Percentiles rank a stretch among this genome's conserved stretches.
These are phyloP conservation scores for Sycophila texana DNA, from an alignment of 2,888 invertebrate genomes.

Conservation along the genomic window DNA sequence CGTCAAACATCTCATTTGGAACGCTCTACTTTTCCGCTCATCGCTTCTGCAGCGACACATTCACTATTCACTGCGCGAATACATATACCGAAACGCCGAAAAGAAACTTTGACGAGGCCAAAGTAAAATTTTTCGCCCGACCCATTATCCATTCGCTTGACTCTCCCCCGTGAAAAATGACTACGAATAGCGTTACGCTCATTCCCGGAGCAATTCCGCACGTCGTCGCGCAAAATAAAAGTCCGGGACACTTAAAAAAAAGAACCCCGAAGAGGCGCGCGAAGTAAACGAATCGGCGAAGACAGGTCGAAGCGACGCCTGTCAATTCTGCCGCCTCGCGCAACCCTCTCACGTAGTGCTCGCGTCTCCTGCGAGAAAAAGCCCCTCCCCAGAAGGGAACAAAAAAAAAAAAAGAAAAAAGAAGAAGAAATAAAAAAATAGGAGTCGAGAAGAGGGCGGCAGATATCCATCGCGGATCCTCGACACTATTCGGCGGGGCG, in stretches of 20 bases:
- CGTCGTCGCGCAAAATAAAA: background rate
- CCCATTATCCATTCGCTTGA: background rate
- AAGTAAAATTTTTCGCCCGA: background rate
- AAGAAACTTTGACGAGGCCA: too few species aligned
- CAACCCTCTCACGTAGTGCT: conserved; percentile 18
- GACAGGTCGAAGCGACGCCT: background rate
- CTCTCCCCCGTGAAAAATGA: conserved; percentile 4
- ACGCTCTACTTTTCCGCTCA: too few species aligned
- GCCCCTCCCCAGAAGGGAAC: background rate
- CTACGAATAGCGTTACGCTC: conserved; percentile 7
- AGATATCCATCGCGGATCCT: conserved; percentile 68
- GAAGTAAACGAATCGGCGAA: background rate
- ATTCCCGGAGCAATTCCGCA: background rate
- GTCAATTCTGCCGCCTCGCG: conserved; percentile 14
- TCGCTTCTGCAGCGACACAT: too few species aligned
- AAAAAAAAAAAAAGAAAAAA: conserved; percentile 1
- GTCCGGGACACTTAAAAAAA: background rate
- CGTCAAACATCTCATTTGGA: too few species aligned
- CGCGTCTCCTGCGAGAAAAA: background rate
- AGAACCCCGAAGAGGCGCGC: background rate
- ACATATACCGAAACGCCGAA: too few species aligned
- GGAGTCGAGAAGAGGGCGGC: background rate
- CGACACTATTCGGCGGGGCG: conserved; percentile 68
- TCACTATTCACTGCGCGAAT: too few species aligned
- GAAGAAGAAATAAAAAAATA: too few species aligned